Percentiles rank a stretch among this genome's conserved stretches.
Conservation (phyloP, 2,888 invertebrate genomes). For the Cataglyphis altisquamis region DNA sequence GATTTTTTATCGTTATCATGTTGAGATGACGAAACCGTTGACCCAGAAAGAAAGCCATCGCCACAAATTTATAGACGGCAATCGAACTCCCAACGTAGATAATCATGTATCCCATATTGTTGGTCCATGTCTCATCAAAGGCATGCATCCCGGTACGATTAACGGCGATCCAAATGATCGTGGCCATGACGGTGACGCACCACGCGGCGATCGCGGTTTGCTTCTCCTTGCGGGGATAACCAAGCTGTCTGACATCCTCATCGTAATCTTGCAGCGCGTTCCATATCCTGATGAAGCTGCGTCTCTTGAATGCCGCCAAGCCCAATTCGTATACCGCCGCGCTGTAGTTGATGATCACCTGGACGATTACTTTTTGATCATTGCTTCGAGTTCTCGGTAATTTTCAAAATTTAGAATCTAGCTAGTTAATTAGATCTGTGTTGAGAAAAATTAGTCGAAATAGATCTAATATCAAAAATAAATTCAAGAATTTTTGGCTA, state of each 20-base stretch:
- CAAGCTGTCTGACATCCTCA: slow-evolving; percentile 71
- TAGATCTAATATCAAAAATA: background rate
- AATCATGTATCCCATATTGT: slow-evolving; percentile 79
- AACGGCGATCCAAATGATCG: slow-evolving; percentile 73
- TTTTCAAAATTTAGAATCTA: slow-evolving; percentile 1
- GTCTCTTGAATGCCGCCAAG: slow-evolving; percentile 62
- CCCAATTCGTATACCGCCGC: slow-evolving; percentile 73
- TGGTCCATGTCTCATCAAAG: slow-evolving; percentile 75
- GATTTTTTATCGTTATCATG: slow-evolving; percentile 71
- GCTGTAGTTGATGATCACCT: slow-evolving; percentile 74
- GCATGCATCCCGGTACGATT: slow-evolving; percentile 79
- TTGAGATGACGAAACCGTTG: slow-evolving; percentile 81
- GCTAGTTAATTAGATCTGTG: background rate
- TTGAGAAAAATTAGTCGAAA: background rate
- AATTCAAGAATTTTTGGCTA: background rate
- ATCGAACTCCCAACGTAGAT: slow-evolving; percentile 77
- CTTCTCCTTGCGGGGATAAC: slow-evolving; percentile 74
- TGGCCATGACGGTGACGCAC: slow-evolving; percentile 63
- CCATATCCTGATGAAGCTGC: slow-evolving; percentile 78
- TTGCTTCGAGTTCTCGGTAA: background rate
- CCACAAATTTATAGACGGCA: slow-evolving; percentile 78
- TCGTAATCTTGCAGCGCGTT: slow-evolving; percentile 81
- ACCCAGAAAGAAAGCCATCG: slow-evolving; percentile 77
- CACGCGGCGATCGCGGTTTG: slow-evolving; percentile 70
- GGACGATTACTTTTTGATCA: background rate